Base-by-base conservation (phyloP, 1,140 invertebrate genomes). In the Ditylenchus dipsaci region DNA sequence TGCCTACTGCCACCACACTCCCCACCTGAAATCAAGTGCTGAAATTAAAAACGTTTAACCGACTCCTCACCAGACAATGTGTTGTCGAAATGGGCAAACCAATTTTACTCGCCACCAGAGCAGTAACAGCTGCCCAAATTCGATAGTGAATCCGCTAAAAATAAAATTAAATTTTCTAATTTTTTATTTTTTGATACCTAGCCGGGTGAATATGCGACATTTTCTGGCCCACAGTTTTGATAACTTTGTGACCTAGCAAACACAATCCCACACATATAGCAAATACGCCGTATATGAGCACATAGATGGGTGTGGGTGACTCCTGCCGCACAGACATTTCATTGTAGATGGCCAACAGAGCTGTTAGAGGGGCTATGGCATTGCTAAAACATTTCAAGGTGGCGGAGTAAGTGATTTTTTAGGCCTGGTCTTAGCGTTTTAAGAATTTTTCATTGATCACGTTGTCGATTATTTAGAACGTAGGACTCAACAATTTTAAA, bases 1-100 rank as follows among this genome's bases (percentile, higher is more conserved):
- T 47, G 19, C 78, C 78, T 1, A 80, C 75, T 3, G 64, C 61
- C n/a, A 82, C 76, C 17, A 80, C 76, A 43, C 68, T 73, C 15
- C 78, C 78, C 23, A 69, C 62, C 65, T 67, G 19, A 67, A 53
- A 53, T 21, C 23, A 21, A 17, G 3, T 53, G 49, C n/a, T 27
- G 29, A 26, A 61, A 59, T 13, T 59, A 23, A 23, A 23, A 11
- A 26, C 21, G 23, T 59, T 61, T 8, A 33, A 61, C 19, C 8
- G 1, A 64, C 5, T 47, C 29, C 3, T 71, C n/a, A 98, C 94
- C 86, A 97, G 95, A 84, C 95, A 97, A 84, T 98, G 95, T 0
- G 95, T 98, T 8, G 93, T 97, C 68, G 91, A 93, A 73, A 98
- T 91, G 15, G 95, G 95, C 77, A 98, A 86, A 11, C 94, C 94